These are phyloP conservation scores for Megaleporinus macrocephalus DNA, from an alignment of 2,113 vertebrate genomes.

Conservation along the genomic window DNA sequence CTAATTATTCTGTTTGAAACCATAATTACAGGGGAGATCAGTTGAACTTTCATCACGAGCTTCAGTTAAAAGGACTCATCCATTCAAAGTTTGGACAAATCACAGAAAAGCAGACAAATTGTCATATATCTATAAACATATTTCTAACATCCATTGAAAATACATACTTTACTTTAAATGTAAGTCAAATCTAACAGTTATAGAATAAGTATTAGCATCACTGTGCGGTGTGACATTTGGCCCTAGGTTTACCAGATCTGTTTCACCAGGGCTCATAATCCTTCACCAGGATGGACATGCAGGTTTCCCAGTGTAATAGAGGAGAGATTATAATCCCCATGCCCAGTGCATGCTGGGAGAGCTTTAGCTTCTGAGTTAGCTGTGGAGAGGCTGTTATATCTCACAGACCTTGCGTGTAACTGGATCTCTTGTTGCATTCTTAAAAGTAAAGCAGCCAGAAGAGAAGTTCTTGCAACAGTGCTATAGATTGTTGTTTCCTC, in stretches of 20 bases:
- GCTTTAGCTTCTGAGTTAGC: slow-evolving; percentile 15
- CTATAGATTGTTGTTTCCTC: no score
- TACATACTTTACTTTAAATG: no score
- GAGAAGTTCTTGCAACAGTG: no score
- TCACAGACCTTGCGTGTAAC: no score
- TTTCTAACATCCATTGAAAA: no score
- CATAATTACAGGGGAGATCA: slow-evolving; percentile 41
- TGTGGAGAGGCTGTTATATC: neutral
- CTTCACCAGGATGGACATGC: slow-evolving; percentile 8
- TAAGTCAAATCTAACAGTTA: no score
- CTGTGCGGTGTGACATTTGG: neutral
- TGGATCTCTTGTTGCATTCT: no score
- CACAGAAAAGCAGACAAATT: no score
- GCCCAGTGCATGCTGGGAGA: neutral
- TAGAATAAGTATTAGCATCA: neutral
- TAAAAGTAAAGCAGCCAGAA: neutral
- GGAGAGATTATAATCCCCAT: slow-evolving; percentile 3
- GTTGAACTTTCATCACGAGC: no score
- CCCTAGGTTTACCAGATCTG: slow-evolving; percentile 8
- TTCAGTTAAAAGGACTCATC: no score
- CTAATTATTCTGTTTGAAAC: slow-evolving; percentile 32
- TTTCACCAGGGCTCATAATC: slow-evolving; percentile 5
- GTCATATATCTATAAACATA: no score
- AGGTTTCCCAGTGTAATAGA: slow-evolving; percentile 21
- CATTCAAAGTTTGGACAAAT: no score